A percentile compares a stretch with the other conserved stretches of the same genome.
Conservation (phyloP, 2,888 invertebrate species). For the Cremastinae sp. region DNA sequence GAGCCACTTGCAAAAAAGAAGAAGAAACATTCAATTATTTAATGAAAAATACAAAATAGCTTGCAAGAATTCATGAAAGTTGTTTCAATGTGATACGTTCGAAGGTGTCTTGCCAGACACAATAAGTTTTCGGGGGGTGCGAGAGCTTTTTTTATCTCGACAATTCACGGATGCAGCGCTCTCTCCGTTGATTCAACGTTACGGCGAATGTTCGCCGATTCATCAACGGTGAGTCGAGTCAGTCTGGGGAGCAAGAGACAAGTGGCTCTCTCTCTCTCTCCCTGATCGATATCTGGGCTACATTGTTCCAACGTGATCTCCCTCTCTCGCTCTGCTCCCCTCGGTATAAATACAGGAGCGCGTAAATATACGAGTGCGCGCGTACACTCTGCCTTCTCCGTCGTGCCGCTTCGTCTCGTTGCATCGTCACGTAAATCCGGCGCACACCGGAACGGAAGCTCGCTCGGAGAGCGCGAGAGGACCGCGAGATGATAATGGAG, state of each 20-base stretch:
- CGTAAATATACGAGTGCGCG: constrained; percentile 14
- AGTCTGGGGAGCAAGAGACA: constrained; percentile 22
- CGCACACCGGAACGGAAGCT: constrained; percentile 30
- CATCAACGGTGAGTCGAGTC: neutral
- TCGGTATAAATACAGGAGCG: constrained; percentile 1
- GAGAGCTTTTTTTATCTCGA: too few relatives aligned
- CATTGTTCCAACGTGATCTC: constrained; percentile 58
- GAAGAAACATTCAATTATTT: too few relatives aligned
- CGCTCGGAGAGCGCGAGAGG: constrained; percentile 5
- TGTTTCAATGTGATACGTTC: too few relatives aligned
- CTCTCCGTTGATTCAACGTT: too few relatives aligned
- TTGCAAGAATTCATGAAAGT: too few relatives aligned
- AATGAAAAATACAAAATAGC: too few relatives aligned
- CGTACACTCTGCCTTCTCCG: constrained; percentile 14
- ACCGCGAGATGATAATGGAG: constrained; percentile 45
- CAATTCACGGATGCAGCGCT: too few relatives aligned
- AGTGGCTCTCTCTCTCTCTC: constrained; percentile 23
- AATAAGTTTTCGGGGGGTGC: too few relatives aligned
- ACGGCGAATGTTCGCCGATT: neutral
- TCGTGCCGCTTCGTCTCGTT: constrained; percentile 15
- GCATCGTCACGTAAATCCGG: constrained; percentile 44
- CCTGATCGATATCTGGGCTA: constrained; percentile 66
- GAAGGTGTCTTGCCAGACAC: too few relatives aligned
- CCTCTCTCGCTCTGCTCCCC: neutral
- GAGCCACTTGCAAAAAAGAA: too few relatives aligned